Conservation (phyloP, 35 echinoderm and acorn worm genomes). For the Heliocidaris tuberculata region DNA sequence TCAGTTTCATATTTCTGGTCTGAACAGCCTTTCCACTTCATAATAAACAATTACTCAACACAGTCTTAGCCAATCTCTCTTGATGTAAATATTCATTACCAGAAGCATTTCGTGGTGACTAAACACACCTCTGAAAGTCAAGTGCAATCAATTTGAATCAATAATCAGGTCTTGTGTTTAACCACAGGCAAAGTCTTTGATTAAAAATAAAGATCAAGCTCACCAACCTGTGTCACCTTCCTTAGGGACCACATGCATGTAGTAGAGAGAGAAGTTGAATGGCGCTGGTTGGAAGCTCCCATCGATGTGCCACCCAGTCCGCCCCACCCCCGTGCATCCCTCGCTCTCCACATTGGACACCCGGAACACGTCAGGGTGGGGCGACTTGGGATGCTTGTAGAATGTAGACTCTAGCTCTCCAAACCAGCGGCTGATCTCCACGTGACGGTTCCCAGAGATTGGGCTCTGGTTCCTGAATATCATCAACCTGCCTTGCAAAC, state of each 20-base stretch:
- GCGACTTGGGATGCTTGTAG: conserved; percentile 62
- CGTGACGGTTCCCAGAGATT: conserved; percentile 45
- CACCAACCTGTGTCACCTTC: conserved; percentile 49
- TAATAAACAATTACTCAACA: too few relatives aligned
- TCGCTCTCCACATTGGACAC: conserved; percentile 56
- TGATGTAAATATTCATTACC: too few relatives aligned
- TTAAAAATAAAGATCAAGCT: background rate
- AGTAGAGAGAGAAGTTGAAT: conserved; percentile 52
- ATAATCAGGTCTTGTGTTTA: too few relatives aligned
- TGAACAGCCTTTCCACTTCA: too few relatives aligned
- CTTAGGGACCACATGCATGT: conserved; percentile 47
- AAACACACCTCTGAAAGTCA: too few relatives aligned
- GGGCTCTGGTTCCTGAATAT: conserved; percentile 52
- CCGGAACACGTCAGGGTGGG: conserved; percentile 55
- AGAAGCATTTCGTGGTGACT: too few relatives aligned
- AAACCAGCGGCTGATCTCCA: conserved; percentile 61
- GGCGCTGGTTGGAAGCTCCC: conserved; percentile 51
- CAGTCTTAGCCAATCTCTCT: too few relatives aligned
- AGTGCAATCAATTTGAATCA: too few relatives aligned
- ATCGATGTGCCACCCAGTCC: conserved; percentile 67
- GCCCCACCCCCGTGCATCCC: conserved; percentile 55
- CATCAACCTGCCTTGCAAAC: conserved; percentile 33
- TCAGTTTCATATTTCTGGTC: too few relatives aligned
- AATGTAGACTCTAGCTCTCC: conserved; percentile 62
- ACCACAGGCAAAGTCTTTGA: too few relatives aligned